phyloP scores from a whole-genome alignment of 2,888 invertebrate species.

The Philereme vetulata region DNA sequence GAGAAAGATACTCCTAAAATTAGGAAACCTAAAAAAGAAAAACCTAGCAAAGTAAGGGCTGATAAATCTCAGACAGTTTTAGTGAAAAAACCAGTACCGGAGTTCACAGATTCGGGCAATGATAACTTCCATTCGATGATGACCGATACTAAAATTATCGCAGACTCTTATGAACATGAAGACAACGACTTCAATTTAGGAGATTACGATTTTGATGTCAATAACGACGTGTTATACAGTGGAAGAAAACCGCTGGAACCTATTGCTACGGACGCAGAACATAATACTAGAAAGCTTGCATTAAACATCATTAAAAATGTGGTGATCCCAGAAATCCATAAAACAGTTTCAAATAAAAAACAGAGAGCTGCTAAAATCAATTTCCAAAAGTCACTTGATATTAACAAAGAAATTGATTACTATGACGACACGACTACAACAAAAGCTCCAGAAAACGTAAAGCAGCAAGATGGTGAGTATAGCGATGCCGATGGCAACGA shows the following conservation, averaged over 20 bases:
- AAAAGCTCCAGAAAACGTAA: constrained; percentile 38
- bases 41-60: background rate
- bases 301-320: constrained; percentile 44
- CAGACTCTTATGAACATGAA: constrained; percentile 65
- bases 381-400: constrained; percentile 42
- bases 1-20: constrained; percentile 14
- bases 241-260: constrained; percentile 67
- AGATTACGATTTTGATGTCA: constrained; percentile 73
- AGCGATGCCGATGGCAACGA: constrained; percentile 53
- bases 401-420: constrained; percentile 53
- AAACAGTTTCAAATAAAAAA: constrained; percentile 37
- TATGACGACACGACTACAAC: constrained; percentile 53
- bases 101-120: constrained; percentile 61
- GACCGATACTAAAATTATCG: constrained; percentile 43
- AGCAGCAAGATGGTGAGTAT: constrained; percentile 44
- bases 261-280: constrained; percentile 5
- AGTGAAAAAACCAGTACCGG: constrained; percentile 70
- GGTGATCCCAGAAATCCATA: constrained; percentile 25
- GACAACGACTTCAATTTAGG: constrained; percentile 72
- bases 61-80: constrained; percentile 42
- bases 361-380: constrained; percentile 36
- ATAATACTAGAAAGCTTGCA: constrained; percentile 25
- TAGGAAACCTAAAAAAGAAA: constrained; percentile 26
- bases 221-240: constrained; percentile 68
- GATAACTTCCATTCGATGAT: constrained; percentile 62